Percentiles rank a stretch among this genome's conserved stretches.
Evolutionary conservation across 2,888 invertebrate species (phyloP).

Genomic region (Temnothorax unifasciatus): DNA sequence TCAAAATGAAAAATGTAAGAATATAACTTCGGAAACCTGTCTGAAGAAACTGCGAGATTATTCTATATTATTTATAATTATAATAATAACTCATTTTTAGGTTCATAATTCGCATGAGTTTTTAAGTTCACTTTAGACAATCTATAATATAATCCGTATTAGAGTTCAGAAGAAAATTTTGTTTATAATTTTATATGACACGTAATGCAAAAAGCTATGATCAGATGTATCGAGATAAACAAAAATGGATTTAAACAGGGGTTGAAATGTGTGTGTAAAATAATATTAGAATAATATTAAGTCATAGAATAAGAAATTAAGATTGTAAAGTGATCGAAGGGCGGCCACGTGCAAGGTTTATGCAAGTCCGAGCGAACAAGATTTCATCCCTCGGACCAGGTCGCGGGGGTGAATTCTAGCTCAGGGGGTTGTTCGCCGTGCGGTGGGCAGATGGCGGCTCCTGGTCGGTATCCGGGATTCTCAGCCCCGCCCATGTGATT

Average conservation of each 20-base stretch:
- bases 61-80: neutral
- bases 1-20: neutral
- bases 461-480: constrained; percentile 66
- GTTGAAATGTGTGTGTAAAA: neutral
- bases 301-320: neutral
- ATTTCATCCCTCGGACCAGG: constrained; percentile 46
- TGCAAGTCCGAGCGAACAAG: constrained; percentile 18
- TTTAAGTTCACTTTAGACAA: neutral
- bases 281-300: neutral
- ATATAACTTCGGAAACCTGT: neutral
- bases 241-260: neutral
- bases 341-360: neutral
- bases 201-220: neutral
- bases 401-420: constrained; percentile 53
- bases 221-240: neutral
- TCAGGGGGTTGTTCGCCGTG: constrained; percentile 67
- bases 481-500: constrained; percentile 81
- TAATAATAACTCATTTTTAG: no score
- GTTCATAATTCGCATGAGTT: neutral
- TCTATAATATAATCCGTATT: neutral
- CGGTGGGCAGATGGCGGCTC: constrained; percentile 77
- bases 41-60: neutral
- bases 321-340: neutral
- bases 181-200: neutral
- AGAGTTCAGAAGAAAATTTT: neutral